Base-by-base conservation (phyloP, 2,797 vertebrate genomes). In the Pantherophis alleghaniensis region DNA sequence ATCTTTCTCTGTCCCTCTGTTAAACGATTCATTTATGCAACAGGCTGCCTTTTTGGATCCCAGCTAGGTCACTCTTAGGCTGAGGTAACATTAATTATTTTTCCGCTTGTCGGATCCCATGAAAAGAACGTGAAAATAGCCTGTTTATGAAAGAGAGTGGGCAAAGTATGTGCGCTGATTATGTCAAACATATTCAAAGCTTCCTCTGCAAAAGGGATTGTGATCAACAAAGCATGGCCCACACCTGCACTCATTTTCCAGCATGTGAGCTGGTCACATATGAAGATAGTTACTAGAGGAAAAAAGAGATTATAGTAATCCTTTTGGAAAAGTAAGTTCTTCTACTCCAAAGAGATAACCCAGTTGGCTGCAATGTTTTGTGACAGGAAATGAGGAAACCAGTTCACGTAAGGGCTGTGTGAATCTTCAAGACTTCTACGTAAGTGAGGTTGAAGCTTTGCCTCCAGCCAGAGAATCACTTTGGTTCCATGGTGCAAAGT, bases 41-140 rank as follows among this genome's bases (percentile, higher is more conserved):
- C 98, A 98, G 98, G 98, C 98, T 98, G 98, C 98, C 98, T 97
- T 97, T 97, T 97, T 98, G 98, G 98, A 98, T 98, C 97, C 97
- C 97, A 98, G 98, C 98, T 98, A 97, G 99, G 98, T 99, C 99
- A 99, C 98, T 98, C 97, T 98, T 97, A 98, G 99, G 98, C 98
- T 98, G 98, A 99, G 99, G 98, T 99, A 99, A 99, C 98, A 98
- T 99, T 99, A 99, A 99, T 99, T 99, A 99, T 99, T 99, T 99
- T 99, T 99, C 99, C 99, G 99, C 99, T 97, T 99, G 99, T 99
- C 99, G 94, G 98, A 99, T 99, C 98, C 98, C 98, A 99, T 99
- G 99, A 99, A 98, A 97, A 97, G 98, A 96, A 97, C 95, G 97
- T 98, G 98, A 98, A 98, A 98, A 98, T 97, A 98, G 98, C 98